Evolutionary conservation across 2,797 vertebrate species (phyloP).

Genomic region (Labroides dimidiatus): DNA sequence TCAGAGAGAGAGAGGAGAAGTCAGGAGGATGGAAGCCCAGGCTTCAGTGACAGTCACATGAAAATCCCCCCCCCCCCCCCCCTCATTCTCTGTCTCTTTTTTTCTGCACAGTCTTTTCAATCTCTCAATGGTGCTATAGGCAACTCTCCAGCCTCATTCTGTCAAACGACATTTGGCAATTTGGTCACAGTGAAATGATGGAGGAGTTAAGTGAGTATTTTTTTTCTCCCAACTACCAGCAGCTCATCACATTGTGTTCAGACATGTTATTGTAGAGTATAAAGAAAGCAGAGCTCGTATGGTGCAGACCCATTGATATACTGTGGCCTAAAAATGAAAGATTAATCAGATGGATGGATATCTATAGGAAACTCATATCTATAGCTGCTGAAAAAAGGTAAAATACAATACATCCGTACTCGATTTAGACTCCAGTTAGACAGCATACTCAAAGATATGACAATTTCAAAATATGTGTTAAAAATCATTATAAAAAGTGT

Average conservation of each 20-base stretch:
- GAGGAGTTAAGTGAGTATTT: conserved; percentile 32
- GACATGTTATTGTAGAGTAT: conserved; percentile 8
- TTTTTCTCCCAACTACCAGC: conserved; percentile 19
- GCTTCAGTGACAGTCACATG: conserved; percentile 43
- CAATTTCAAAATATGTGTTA: no score
- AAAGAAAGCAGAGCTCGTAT: conserved; percentile 19
- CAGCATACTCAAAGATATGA: no score
- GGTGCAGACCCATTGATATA: conserved; percentile 3
- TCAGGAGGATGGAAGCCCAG: conserved; percentile 26
- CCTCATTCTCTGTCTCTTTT: no score
- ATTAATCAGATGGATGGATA: conserved; percentile 14
- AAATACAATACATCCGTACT: background rate
- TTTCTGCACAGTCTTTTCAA: conserved; percentile 47
- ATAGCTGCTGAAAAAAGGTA: no score
- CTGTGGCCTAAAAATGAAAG: background rate
- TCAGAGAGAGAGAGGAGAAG: conserved; percentile 29
- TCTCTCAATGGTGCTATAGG: conserved; percentile 56
- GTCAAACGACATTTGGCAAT: conserved; percentile 62
- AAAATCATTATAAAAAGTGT: no score
- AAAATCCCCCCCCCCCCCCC: conserved; percentile 41
- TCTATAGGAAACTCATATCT: conserved; percentile 35
- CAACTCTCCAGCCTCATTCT: conserved; percentile 65
- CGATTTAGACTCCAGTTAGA: no score
- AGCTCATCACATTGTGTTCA: conserved; percentile 26
- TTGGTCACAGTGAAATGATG: conserved; percentile 62